phyloP scores from a whole-genome alignment of 2,888 invertebrate genomes.

The Sclerodermus sp. region DNA sequence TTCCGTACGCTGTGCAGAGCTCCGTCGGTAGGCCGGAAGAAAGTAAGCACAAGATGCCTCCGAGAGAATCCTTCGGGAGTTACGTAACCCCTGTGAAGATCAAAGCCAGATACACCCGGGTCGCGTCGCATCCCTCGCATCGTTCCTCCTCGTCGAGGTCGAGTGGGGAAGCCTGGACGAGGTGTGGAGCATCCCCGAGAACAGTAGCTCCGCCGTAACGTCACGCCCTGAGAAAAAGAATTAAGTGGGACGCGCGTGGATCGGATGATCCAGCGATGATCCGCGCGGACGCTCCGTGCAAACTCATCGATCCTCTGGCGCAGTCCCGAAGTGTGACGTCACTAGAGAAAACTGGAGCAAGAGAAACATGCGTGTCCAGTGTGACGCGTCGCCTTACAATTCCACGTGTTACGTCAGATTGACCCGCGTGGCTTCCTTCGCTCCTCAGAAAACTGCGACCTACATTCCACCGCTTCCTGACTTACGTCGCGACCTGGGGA shows the following conservation, averaged over 20 bases:
- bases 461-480: background rate
- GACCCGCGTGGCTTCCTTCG: background rate
- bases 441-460: background rate
- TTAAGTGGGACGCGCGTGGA: too few species aligned
- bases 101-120: too few species aligned
- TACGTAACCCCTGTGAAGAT: too few species aligned
- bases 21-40: slow-evolving; percentile 2
- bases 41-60: slow-evolving; percentile 4
- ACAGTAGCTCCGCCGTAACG: too few species aligned
- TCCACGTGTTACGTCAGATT: background rate
- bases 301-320: background rate
- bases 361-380: background rate
- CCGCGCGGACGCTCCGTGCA: too few species aligned
- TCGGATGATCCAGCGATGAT: too few species aligned
- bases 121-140: too few species aligned
- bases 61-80: background rate
- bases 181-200: too few species aligned
- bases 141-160: too few species aligned
- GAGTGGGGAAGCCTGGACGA: too few species aligned
- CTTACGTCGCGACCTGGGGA: too few species aligned
- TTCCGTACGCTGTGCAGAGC: slow-evolving; percentile 18
- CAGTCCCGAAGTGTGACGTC: background rate
- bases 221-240: too few species aligned
- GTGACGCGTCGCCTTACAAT: background rate
- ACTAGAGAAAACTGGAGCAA: background rate